phyloP scores from a whole-genome alignment of 2,797 vertebrate genomes.

The Lacerta agilis region DNA sequence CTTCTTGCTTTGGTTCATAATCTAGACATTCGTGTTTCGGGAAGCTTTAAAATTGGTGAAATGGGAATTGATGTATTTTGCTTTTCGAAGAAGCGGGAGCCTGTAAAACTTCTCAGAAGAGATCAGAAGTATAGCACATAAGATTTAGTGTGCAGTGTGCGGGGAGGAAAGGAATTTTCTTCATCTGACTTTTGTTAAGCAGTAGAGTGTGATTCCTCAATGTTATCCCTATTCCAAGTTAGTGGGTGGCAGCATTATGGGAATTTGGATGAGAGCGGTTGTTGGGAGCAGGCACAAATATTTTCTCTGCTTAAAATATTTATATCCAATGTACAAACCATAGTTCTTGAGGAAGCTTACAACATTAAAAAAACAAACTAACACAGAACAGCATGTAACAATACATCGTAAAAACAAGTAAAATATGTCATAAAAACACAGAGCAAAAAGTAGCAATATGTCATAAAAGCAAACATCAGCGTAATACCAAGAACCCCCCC shows the following conservation, averaged over 20 bases:
- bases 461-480: not conserved
- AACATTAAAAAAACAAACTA: not conserved
- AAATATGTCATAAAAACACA: not conserved
- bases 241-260: not conserved
- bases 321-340: no score
- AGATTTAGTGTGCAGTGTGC: not conserved
- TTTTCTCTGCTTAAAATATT: not conserved
- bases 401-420: no score
- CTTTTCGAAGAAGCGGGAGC: not conserved
- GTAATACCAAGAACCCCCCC: not conserved
- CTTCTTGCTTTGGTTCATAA: not conserved
- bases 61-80: conserved; percentile 33
- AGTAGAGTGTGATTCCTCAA: not conserved
- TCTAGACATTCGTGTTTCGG: conserved; percentile 17
- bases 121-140: not conserved
- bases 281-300: not conserved
- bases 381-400: no score
- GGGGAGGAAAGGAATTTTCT: not conserved
- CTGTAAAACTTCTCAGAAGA: not conserved
- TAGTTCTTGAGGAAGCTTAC: not conserved
- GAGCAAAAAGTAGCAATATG: not conserved
- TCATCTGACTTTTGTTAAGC: not conserved
- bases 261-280: not conserved
- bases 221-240: not conserved
- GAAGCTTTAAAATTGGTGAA: conserved; percentile 48